These are phyloP conservation scores for Sandelia bainsii DNA, from an alignment of 2,797 vertebrate species.

Conservation along the genomic window DNA sequence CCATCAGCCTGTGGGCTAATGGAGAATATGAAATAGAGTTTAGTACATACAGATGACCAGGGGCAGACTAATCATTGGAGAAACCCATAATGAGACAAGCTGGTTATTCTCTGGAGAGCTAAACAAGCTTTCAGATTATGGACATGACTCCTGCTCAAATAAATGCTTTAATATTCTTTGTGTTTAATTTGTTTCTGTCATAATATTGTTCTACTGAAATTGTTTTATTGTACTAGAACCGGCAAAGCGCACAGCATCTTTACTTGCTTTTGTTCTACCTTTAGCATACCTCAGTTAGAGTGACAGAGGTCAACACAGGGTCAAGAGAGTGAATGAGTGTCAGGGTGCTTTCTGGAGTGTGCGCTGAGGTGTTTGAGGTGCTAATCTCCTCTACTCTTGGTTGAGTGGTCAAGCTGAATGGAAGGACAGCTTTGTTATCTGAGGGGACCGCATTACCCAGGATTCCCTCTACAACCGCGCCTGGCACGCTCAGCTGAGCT, in stretches of 20 bases:
- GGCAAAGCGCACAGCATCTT: neutral
- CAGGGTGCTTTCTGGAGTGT: slow-evolving; percentile 71
- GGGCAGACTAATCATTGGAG: slow-evolving; percentile 56
- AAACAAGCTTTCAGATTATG: slow-evolving; percentile 31
- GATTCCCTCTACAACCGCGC: slow-evolving; percentile 84
- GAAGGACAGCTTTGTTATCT: slow-evolving; percentile 89
- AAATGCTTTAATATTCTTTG: neutral
- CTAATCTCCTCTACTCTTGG: slow-evolving; percentile 89
- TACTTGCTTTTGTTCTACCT: slow-evolving; percentile 27
- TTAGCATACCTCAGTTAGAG: slow-evolving; percentile 29
- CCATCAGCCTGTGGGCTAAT: slow-evolving; percentile 74
- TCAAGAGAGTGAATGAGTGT: slow-evolving; percentile 36
- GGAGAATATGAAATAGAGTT: slow-evolving; percentile 74
- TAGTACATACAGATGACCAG: slow-evolving; percentile 70
- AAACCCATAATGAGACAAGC: slow-evolving; percentile 46
- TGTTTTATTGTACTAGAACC: neutral
- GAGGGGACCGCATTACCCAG: slow-evolving; percentile 86
- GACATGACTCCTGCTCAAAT: neutral
- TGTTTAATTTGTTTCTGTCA: neutral
- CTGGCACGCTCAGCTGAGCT: slow-evolving; percentile 87
- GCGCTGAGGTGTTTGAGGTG: slow-evolving; percentile 83
- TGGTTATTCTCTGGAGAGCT: slow-evolving; percentile 28
- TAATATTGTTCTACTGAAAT: slow-evolving; percentile 20
- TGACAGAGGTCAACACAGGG: slow-evolving; percentile 53
- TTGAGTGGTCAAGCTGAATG: slow-evolving; percentile 90